Conservation (phyloP, 1,140 invertebrate species). For the Drosophila rhopaloa region DNA sequence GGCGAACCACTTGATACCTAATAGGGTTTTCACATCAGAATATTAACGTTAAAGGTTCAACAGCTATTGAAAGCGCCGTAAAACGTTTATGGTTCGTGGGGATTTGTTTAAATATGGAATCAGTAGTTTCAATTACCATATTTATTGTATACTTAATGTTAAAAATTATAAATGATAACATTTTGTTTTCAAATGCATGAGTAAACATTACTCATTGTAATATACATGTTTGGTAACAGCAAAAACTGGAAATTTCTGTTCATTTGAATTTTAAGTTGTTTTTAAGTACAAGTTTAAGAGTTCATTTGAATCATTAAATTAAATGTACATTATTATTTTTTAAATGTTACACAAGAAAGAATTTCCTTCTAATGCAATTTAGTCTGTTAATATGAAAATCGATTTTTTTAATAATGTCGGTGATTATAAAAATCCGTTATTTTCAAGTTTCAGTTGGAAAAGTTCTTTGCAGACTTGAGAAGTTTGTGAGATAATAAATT, state of each 20-base stretch:
- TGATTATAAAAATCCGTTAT: no score
- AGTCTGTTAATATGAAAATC: no score
- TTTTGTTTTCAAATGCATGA: no score
- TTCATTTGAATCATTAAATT: no score
- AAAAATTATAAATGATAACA: background rate
- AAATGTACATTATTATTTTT: no score
- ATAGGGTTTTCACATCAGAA: slow-evolving; percentile 3
- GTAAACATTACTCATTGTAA: background rate
- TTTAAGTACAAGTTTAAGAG: no score
- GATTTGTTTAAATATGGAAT: background rate
- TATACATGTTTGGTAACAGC: background rate
- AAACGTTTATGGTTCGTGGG: background rate
- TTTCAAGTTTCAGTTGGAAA: no score
- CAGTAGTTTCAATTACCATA: background rate
- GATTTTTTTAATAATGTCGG: no score
- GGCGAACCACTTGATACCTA: slow-evolving; percentile 3
- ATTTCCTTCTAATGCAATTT: no score
- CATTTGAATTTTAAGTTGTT: background rate
- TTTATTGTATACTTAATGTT: background rate
- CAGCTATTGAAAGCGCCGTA: background rate
- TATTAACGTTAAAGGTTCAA: slow-evolving; percentile 10
- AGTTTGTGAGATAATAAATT: background rate
- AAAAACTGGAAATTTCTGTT: background rate
- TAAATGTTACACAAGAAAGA: no score
- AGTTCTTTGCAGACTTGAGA: no score